These are phyloP conservation scores for Caenorhabditis remanei DNA, from an alignment of 1,140 invertebrate species.

Conservation along the genomic window DNA sequence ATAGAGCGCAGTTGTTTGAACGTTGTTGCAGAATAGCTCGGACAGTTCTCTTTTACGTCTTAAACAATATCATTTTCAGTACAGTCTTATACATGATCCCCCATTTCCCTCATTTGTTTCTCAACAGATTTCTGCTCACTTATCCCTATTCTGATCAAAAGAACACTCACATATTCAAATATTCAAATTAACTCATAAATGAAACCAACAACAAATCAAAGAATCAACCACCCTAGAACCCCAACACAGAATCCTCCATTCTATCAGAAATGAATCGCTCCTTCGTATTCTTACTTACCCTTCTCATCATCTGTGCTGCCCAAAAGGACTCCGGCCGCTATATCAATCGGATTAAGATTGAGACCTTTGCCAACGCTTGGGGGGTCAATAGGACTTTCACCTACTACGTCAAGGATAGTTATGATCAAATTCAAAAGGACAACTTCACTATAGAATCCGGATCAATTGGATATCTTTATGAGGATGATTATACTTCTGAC, in stretches of 20 bases:
- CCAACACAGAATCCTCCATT: neutral
- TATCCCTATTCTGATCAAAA: no score
- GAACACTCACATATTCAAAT: neutral
- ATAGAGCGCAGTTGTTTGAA: no score
- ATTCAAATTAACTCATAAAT: constrained; percentile 10
- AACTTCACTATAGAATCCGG: neutral
- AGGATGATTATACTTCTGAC: neutral
- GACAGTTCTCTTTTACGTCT: no score
- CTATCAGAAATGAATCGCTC: constrained; percentile 29
- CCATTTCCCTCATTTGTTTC: no score
- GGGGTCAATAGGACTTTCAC: neutral
- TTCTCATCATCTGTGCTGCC: neutral
- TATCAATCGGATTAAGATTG: constrained; percentile 30
- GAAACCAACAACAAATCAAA: constrained; percentile 1
- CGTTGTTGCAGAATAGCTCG: no score
- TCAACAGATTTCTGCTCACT: no score
- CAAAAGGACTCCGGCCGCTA: constrained; percentile 11
- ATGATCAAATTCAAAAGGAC: neutral
- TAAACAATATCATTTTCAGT: no score
- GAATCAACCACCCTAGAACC: neutral
- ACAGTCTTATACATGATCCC: no score
- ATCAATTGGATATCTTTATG: constrained; percentile 28
- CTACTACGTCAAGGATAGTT: constrained; percentile 17
- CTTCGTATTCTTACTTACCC: neutral
- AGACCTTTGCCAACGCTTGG: neutral